A percentile compares a stretch with the other conserved stretches of the same genome.
phyloP scores from a whole-genome alignment of 1,140 invertebrate genomes.

The Venturia canescens region DNA sequence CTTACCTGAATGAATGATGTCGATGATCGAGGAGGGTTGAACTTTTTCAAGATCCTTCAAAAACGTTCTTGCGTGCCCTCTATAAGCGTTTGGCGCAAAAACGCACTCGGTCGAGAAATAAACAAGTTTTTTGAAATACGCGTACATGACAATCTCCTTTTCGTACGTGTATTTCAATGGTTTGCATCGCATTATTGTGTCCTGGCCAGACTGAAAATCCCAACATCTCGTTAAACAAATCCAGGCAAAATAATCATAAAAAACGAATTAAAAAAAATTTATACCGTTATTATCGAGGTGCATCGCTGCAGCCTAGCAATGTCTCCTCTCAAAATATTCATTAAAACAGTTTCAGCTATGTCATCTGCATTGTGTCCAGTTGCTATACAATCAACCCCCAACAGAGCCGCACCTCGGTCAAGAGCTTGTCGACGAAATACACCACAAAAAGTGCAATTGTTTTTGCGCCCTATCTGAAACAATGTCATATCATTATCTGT shows the following conservation, averaged over 20 bases:
- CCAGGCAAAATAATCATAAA: neutral
- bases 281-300: constrained; percentile 91
- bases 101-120: constrained; percentile 99
- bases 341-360: constrained; percentile 98
- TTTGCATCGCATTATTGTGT: constrained; percentile 94
- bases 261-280: constrained; percentile 52
- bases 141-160: constrained; percentile 99
- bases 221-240: constrained; percentile 55
- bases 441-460: constrained; percentile 99
- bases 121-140: constrained; percentile 97
- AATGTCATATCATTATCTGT: constrained; percentile 48
- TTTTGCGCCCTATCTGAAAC: constrained; percentile 93
- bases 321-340: constrained; percentile 98
- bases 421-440: constrained; percentile 97
- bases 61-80: constrained; percentile 94
- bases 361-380: constrained; percentile 99
- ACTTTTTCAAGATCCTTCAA: constrained; percentile 98
- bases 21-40: constrained; percentile 94
- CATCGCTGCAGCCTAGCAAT: constrained; percentile 95
- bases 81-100: constrained; percentile 98
- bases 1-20: constrained; percentile 97
- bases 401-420: constrained; percentile 92
- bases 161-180: constrained; percentile 99
- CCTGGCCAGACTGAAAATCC: constrained; percentile 86
- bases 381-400: constrained; percentile 95